Evolutionary conservation across 1,140 invertebrate genomes (phyloP).

Genomic region (Triops cancriformis): DNA sequence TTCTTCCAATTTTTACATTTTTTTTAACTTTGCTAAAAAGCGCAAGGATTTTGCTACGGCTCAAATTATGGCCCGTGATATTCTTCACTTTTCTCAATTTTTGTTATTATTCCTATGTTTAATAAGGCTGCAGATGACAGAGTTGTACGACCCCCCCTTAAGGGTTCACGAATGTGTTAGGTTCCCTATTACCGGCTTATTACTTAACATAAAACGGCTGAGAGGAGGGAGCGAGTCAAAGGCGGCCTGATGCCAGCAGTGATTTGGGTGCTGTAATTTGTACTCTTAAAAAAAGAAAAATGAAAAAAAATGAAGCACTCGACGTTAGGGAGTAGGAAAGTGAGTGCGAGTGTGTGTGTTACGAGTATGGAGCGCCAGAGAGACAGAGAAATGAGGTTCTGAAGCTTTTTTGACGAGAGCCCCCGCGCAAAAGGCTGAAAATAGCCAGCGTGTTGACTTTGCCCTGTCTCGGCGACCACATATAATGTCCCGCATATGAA

Average conservation of each 20-base stretch:
- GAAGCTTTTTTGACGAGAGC: not conserved
- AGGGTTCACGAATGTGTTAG: not conserved
- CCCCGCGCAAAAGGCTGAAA: not conserved
- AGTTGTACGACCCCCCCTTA: not conserved
- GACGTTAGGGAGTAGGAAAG: not conserved
- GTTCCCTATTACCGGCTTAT: not conserved
- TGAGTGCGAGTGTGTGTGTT: too few relatives aligned
- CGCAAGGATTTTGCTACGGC: too few relatives aligned
- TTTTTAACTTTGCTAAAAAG: too few relatives aligned
- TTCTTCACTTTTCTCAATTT: too few relatives aligned
- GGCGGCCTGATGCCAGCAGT: not conserved
- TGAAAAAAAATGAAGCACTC: not conserved
- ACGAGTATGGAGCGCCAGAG: too few relatives aligned
- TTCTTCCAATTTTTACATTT: too few relatives aligned
- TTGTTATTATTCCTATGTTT: not conserved
- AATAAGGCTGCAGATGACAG: slow-evolving; percentile 4
- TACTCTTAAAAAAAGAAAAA: not conserved
- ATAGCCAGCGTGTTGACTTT: not conserved
- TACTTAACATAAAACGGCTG: slow-evolving; percentile 14
- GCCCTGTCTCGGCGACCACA: slow-evolving; percentile 3
- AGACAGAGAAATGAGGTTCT: too few relatives aligned
- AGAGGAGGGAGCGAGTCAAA: not conserved
- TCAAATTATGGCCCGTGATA: too few relatives aligned
- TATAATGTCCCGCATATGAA: slow-evolving; percentile 6
- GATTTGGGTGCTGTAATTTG: not conserved